Percentiles rank a stretch among this genome's conserved stretches.
phyloP scores from a whole-genome alignment of 2,888 invertebrate species.

The Rhopalosiphum nymphaeae region DNA sequence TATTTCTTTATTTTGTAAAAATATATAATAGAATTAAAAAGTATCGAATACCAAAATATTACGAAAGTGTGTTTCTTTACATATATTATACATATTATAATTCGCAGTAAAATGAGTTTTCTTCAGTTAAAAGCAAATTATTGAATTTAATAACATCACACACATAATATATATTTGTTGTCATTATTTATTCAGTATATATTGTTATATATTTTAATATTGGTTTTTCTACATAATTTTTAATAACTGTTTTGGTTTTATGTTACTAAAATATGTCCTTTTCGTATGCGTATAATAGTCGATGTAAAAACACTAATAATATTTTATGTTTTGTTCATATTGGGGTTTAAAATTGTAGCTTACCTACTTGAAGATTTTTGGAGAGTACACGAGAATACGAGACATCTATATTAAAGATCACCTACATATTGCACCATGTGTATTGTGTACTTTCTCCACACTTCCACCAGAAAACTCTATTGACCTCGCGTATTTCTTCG shows the following conservation, averaged over 20 bases:
- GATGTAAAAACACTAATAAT: not conserved
- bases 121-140: not conserved
- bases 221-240: not conserved
- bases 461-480: conserved; percentile 4
- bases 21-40: conserved; percentile 27
- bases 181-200: not conserved
- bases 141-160: not conserved
- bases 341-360: not conserved
- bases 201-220: not conserved
- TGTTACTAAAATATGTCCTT: not conserved
- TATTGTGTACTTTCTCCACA: conserved; percentile 30
- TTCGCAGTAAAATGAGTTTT: not conserved
- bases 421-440: not conserved
- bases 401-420: not conserved
- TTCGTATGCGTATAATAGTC: not conserved
- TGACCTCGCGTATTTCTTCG: conserved; percentile 38
- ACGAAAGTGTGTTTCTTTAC: not conserved
- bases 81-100: not conserved
- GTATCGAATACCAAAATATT: not conserved
- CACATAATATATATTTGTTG: not conserved
- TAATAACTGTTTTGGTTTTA: not conserved
- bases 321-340: not conserved
- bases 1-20: not conserved
- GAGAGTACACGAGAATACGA: not conserved
- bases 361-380: not conserved